These are phyloP conservation scores for Drosophila ogumai DNA, from an alignment of 1,140 invertebrate genomes.

Conservation along the genomic window DNA sequence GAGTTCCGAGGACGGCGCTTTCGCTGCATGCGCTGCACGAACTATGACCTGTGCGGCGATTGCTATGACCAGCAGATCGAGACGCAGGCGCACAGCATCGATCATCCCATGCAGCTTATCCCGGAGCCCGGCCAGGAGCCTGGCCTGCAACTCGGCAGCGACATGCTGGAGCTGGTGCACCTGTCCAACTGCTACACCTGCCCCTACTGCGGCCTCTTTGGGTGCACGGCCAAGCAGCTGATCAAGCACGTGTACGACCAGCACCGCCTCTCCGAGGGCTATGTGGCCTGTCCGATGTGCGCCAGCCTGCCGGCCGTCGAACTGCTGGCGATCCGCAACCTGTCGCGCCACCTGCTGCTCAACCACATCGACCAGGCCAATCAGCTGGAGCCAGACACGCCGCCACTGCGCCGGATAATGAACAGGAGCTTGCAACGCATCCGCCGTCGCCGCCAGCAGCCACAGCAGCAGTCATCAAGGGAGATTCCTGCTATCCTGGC, in stretches of 20 bases:
- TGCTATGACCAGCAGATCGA: constrained; percentile 60
- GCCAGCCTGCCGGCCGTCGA: constrained; percentile 30
- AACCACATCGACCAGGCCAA: constrained; percentile 71
- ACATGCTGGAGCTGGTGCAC: constrained; percentile 47
- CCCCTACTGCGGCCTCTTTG: constrained; percentile 56
- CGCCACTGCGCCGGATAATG: constrained; percentile 39
- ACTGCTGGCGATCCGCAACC: constrained; percentile 32
- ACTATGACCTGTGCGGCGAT: constrained; percentile 64
- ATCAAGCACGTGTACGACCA: constrained; percentile 56
- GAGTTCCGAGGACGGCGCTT: constrained; percentile 60
- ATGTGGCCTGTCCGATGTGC: constrained; percentile 71
- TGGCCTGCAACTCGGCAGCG: constrained; percentile 20
- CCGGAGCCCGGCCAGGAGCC: constrained; percentile 5
- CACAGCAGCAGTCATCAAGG: neutral
- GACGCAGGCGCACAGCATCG: constrained; percentile 40
- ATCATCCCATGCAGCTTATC: constrained; percentile 69
- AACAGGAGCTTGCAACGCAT: constrained; percentile 19
- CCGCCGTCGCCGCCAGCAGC: constrained; percentile 20
- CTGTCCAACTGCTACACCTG: constrained; percentile 67
- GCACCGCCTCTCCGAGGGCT: constrained; percentile 46
- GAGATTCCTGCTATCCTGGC: neutral
- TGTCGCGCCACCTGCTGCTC: constrained; percentile 55
- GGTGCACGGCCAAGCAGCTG: constrained; percentile 49
- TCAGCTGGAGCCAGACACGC: constrained; percentile 54
- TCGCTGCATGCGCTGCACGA: constrained; percentile 60